phyloP scores from a whole-genome alignment of 2,888 invertebrate species.

The Archaeoteleia sp. region DNA sequence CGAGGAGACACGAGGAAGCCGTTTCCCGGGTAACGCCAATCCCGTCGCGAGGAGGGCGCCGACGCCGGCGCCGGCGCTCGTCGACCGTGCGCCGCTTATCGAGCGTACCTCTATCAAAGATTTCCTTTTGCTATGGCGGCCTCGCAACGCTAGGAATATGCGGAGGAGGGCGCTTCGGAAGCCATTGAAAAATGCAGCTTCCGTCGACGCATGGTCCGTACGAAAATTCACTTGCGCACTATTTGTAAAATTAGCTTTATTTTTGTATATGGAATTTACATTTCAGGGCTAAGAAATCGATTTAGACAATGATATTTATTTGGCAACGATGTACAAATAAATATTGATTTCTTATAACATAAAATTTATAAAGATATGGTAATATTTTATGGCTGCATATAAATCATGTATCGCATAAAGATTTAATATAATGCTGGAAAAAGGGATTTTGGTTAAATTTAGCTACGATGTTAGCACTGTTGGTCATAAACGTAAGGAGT shows the following conservation, averaged over 20 bases:
- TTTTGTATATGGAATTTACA: neutral
- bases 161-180: conserved; percentile 38
- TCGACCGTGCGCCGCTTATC: conserved; percentile 41
- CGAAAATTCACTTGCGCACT: conserved; percentile 31
- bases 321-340: no score
- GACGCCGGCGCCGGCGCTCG: conserved; percentile 50
- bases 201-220: conserved; percentile 3
- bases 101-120: conserved; percentile 53
- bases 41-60: conserved; percentile 44
- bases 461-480: no score
- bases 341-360: no score
- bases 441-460: no score
- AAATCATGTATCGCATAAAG: no score
- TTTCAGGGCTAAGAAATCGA: neutral
- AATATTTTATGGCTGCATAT: no score
- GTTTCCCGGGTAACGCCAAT: conserved; percentile 71
- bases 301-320: neutral
- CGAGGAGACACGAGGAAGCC: conserved; percentile 53
- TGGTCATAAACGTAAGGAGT: no score
- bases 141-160: conserved; percentile 10
- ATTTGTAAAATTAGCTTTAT: neutral
- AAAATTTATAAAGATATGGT: no score
- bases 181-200: conserved; percentile 48
- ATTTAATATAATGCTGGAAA: no score
- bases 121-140: conserved; percentile 50